phyloP scores from a whole-genome alignment of 2,888 invertebrate genomes.

The Cosmorhoe ocellata region DNA sequence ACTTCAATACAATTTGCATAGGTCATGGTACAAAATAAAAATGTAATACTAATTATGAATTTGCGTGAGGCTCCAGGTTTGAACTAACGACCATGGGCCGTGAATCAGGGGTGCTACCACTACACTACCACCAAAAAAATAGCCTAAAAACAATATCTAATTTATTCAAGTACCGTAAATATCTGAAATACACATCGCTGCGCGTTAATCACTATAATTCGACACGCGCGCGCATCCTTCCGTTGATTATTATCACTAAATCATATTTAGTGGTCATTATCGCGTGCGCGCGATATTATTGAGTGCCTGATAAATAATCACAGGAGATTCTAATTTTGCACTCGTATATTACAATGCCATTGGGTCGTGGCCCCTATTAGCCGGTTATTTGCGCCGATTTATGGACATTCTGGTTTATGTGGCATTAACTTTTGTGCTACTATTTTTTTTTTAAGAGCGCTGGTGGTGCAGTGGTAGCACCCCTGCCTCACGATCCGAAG shows the following conservation, averaged over 20 bases:
- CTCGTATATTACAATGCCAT: slow-evolving; percentile 26
- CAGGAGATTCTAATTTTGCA: slow-evolving; percentile 35
- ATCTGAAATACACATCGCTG: slow-evolving; percentile 26
- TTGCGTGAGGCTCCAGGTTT: no score
- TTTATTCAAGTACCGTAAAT: neutral
- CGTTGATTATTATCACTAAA: slow-evolving; percentile 43
- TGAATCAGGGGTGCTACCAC: no score
- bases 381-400: slow-evolving; percentile 22
- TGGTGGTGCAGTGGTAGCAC: no score
- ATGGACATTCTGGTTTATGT: slow-evolving; percentile 17
- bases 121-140: no score
- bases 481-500: no score
- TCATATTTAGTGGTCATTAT: slow-evolving; percentile 44
- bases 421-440: no score
- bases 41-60: no score
- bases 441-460: no score
- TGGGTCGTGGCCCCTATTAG: slow-evolving; percentile 25
- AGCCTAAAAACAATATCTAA: no score
- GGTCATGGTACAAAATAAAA: no score
- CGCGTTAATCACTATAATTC: slow-evolving; percentile 36
- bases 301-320: slow-evolving; percentile 38
- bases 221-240: slow-evolving; percentile 35
- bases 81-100: no score
- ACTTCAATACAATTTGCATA: no score
- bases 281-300: slow-evolving; percentile 36